Evolutionary conservation across 2,888 invertebrate species (phyloP).

Genomic region (Hypolimnas misippus): DNA sequence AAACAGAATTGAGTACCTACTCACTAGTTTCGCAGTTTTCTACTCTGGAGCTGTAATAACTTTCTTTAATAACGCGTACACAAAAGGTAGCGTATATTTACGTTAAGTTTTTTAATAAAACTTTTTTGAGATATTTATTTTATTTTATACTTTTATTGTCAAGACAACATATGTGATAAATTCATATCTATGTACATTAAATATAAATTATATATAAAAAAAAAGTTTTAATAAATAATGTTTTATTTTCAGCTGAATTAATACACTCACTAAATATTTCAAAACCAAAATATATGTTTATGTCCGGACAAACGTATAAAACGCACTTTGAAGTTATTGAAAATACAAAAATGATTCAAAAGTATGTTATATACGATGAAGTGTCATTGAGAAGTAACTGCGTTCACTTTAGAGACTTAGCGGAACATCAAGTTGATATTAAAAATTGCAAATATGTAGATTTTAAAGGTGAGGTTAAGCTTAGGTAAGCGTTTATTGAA

Average conservation of each 20-base stretch:
- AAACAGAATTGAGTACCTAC: constrained; percentile 57
- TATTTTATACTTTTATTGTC: too few relatives aligned
- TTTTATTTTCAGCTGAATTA: constrained; percentile 60
- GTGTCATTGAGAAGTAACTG: constrained; percentile 6
- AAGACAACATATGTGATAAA: too few relatives aligned
- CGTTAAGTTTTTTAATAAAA: background rate
- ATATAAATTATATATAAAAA: too few relatives aligned
- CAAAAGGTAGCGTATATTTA: constrained; percentile 50
- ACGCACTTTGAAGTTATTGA: constrained; percentile 50
- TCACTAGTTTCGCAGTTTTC: constrained; percentile 51
- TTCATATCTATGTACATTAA: too few relatives aligned
- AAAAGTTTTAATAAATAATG: too few relatives aligned
- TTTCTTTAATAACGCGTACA: constrained; percentile 57
- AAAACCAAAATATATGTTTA: constrained; percentile 62
- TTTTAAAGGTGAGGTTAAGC: constrained; percentile 53
- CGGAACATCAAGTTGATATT: constrained; percentile 46
- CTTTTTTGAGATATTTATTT: background rate
- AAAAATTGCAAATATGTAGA: constrained; percentile 49
- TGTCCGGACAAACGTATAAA: constrained; percentile 57
- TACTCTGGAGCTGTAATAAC: constrained; percentile 56
- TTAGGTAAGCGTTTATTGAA: background rate
- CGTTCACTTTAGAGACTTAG: constrained; percentile 51
- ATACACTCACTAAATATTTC: constrained; percentile 60
- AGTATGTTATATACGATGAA: constrained; percentile 55
- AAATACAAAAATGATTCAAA: constrained; percentile 46